Base-by-base conservation (phyloP, 2,888 invertebrate genomes). In the Bellardia pandia region DNA sequence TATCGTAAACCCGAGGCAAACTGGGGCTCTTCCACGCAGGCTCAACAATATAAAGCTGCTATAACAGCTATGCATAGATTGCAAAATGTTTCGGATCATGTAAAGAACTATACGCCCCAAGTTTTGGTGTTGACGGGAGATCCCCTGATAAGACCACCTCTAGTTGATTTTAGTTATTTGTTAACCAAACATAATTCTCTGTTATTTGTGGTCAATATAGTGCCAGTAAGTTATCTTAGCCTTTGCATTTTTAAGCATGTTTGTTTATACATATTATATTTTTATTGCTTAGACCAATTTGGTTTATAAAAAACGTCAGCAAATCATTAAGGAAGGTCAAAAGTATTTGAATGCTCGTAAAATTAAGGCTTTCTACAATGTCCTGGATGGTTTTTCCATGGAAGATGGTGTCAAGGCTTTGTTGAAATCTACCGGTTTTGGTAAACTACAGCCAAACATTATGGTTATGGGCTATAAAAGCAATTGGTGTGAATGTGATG, bases 21-120 rank as follows among this genome's bases (percentile, higher is more conserved):
- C 94, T 99, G 99, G 99, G 99, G 99, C 37, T 98, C 98, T 82
- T 98, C 98, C 8, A 98, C 98, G 0, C 99, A 99, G 93, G 99
- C 99, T 0, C 99, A 99, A 94, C 98, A 96, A 48, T 99, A 99
- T 94, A 98, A 98, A 93, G 97, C 97, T 11, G 98, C 99, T 0
- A 93, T 99, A 4, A 96, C 96, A 11, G 96, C 97, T 16, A 97
- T 98, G 0, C 96, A 98, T 91, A 96, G 96, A 89, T 92, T 97
- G 89, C 96, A 96, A 78, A 96, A 96, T 64, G 97, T 98, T 0
- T 97, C 97, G 40, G 99, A 99, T 91, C 99, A 99, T 93, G 99
- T 99, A 23, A 99, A 99, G 94, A 99, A 99, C 94, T 99, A 98
- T 94, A 96, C 98, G 92, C 99, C 99, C 0, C 99, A 99, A 94